A percentile compares a stretch with the other conserved stretches of the same genome.
Conservation (phyloP, 2,113 vertebrate genomes). For the Boleophthalmus pectinirostris region DNA sequence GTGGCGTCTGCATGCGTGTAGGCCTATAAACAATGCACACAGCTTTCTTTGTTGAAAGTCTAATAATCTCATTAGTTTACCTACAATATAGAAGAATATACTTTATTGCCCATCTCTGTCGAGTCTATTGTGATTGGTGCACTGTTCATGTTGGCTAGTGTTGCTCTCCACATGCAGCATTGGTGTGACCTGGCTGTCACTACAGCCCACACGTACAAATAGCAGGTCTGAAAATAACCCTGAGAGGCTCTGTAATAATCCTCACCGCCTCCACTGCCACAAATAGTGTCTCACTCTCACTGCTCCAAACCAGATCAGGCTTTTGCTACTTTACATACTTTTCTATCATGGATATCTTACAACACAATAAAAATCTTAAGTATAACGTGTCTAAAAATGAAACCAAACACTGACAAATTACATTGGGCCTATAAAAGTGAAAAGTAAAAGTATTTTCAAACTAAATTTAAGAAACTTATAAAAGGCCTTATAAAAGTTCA, state of each 20-base stretch:
- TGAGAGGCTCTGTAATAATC: conserved; percentile 36
- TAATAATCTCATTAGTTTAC: too few relatives aligned
- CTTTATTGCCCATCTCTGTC: not conserved
- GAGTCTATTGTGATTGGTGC: not conserved
- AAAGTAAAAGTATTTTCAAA: not conserved
- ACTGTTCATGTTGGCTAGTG: not conserved
- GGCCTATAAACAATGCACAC: not conserved
- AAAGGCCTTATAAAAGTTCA: not conserved
- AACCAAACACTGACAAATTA: not conserved
- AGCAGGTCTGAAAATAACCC: conserved; percentile 44
- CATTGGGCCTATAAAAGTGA: not conserved
- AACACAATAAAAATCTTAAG: not conserved
- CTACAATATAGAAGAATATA: too few relatives aligned
- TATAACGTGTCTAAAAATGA: not conserved
- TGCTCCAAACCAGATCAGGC: conserved; percentile 2
- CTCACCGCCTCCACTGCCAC: conserved; percentile 18
- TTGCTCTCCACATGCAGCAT: not conserved
- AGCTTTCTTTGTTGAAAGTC: not conserved
- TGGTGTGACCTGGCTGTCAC: conserved; percentile 14
- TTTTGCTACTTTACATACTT: not conserved
- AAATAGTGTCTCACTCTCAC: conserved; percentile 15
- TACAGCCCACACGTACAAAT: not conserved
- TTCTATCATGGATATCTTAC: not conserved
- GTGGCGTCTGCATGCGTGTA: not conserved
- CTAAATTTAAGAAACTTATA: not conserved